Evolutionary conservation across 2,113 vertebrate species (phyloP).

Genomic region (Pangasianodon hypophthalmus): DNA sequence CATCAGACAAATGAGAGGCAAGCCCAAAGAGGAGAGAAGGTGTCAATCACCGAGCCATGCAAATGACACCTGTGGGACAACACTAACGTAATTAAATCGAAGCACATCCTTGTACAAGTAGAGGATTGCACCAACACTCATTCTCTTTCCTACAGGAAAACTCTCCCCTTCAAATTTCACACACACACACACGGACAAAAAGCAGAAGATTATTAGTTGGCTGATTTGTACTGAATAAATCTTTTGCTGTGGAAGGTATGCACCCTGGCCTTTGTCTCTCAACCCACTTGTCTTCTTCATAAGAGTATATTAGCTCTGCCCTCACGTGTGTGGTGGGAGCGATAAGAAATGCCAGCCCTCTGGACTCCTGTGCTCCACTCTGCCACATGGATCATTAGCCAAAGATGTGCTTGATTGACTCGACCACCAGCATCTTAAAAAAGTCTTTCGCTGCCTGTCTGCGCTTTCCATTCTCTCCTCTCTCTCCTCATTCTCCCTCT

Average conservation of each 20-base stretch:
- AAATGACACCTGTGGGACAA: conserved; percentile 48
- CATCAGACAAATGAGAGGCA: conserved; percentile 53
- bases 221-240: conserved; percentile 51
- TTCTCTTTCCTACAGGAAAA: conserved; percentile 55
- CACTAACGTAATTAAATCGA: conserved; percentile 48
- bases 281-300: not conserved
- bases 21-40: conserved; percentile 48
- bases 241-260: not conserved
- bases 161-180: not conserved
- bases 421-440: conserved; percentile 41
- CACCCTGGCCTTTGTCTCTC: not conserved
- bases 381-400: conserved; percentile 57
- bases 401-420: conserved; percentile 60
- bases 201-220: conserved; percentile 51
- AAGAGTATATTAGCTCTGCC: conserved; percentile 15
- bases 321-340: not conserved
- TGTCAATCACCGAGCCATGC: conserved; percentile 48
- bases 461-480: not conserved
- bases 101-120: not conserved
- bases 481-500: conserved; percentile 24
- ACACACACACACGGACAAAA: not conserved
- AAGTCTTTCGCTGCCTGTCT: not conserved
- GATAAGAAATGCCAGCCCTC: conserved; percentile 53
- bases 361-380: conserved; percentile 48
- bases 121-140: conserved; percentile 15